Percentiles rank a stretch among this genome's conserved stretches.
phyloP scores from a whole-genome alignment of 2,113 vertebrate genomes.

The Plotosus lineatus region DNA sequence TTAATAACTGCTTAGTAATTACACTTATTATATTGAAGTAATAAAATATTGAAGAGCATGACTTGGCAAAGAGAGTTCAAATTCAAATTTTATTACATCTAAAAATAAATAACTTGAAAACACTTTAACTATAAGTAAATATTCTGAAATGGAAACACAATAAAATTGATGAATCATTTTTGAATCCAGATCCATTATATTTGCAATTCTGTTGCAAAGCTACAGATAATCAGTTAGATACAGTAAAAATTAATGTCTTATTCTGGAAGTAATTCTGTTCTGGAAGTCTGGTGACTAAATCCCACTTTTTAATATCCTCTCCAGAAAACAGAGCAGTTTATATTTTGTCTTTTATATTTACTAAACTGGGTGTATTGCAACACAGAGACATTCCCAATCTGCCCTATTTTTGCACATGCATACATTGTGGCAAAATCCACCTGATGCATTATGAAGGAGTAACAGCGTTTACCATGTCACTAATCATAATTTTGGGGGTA shows the following conservation, averaged over 20 bases:
- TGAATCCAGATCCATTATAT: neutral
- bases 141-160: neutral
- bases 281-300: neutral
- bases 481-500: no score
- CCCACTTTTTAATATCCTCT: neutral
- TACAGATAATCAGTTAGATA: neutral
- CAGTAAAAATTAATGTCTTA: no score
- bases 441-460: neutral
- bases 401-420: neutral
- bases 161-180: neutral
- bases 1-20: neutral
- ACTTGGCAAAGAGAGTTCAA: neutral
- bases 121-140: neutral
- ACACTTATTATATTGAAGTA: neutral
- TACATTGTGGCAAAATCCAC: neutral
- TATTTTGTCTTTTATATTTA: neutral
- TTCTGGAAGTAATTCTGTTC: no score
- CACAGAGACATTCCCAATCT: neutral
- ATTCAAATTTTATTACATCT: neutral
- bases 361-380: neutral
- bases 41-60: neutral
- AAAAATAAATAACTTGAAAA: neutral
- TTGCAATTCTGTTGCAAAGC: neutral
- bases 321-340: neutral
- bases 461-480: neutral